Evolutionary conservation across 2,113 vertebrate genomes (phyloP).

Genomic region (Larimichthys crocea): DNA sequence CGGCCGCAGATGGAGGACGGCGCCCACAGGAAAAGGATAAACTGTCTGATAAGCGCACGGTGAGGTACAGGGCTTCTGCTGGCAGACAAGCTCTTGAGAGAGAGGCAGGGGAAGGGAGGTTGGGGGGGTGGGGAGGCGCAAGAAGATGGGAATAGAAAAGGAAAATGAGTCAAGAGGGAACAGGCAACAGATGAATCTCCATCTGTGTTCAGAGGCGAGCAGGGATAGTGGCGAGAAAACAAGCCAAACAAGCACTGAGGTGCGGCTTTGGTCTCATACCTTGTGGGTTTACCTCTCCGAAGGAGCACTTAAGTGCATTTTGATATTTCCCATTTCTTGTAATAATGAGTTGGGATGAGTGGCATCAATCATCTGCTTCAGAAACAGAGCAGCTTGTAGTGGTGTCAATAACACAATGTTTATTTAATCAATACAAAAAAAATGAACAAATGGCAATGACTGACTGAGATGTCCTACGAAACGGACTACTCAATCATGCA

Average conservation of each 20-base stretch:
- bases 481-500: background rate
- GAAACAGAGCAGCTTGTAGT: conserved; percentile 14
- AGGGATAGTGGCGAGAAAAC: conserved; percentile 50
- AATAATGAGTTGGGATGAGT: conserved; percentile 53
- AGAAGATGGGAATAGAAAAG: conserved; percentile 52
- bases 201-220: conserved; percentile 73
- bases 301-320: conserved; percentile 41
- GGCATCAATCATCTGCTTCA: conserved; percentile 46
- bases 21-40: conserved; percentile 76
- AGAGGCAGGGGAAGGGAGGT: background rate
- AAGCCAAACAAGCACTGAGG: conserved; percentile 63
- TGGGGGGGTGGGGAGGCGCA: background rate
- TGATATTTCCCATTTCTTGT: conserved; percentile 33
- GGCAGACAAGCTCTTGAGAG: conserved; percentile 68
- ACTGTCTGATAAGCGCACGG: conserved; percentile 75
- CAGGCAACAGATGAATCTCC: conserved; percentile 79
- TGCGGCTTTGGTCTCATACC: conserved; percentile 50
- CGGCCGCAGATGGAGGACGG: conserved; percentile 76
- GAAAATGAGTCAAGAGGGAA: conserved; percentile 73
- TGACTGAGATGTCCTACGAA: background rate
- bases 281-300: conserved; percentile 43
- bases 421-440: conserved; percentile 17
- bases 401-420: background rate
- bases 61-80: conserved; percentile 72
- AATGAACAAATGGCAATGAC: background rate